A percentile compares a stretch with the other conserved stretches of the same genome.
Evolutionary conservation across 2,888 invertebrate species (phyloP).

Genomic region (Eupithecia abbreviata): DNA sequence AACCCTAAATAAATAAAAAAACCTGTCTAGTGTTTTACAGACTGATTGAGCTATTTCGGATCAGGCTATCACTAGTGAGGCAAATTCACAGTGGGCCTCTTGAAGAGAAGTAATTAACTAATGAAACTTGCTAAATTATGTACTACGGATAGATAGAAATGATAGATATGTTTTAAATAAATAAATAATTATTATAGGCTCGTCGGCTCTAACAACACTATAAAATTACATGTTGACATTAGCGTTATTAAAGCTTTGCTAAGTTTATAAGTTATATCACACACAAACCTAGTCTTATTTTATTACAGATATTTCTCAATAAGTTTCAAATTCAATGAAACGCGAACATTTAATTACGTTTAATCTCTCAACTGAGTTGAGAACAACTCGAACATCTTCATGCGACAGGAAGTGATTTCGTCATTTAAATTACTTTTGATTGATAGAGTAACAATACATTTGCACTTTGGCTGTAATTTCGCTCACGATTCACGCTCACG

Average conservation of each 20-base stretch:
- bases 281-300: too few species aligned
- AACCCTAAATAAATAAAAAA: too few species aligned
- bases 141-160: too few species aligned
- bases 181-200: too few species aligned
- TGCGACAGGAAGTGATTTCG: conserved; percentile 23
- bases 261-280: too few species aligned
- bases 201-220: too few species aligned
- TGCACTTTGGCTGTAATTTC: conserved; percentile 35
- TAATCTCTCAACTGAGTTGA: conserved; percentile 10
- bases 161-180: too few species aligned
- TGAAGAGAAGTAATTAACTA: conserved; percentile 54
- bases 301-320: not conserved
- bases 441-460: conserved; percentile 36
- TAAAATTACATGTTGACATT: too few species aligned
- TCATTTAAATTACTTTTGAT: conserved; percentile 36
- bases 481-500: not conserved
- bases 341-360: not conserved
- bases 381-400: conserved; percentile 19
- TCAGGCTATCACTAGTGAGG: conserved; percentile 41
- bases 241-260: too few species aligned
- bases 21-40: not conserved
- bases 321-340: not conserved
- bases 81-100: conserved; percentile 53
- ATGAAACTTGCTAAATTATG: conserved; percentile 49
- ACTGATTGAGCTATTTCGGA: not conserved